Conservation (phyloP, 2,797 vertebrate genomes). For the Sibirionetta formosa region DNA sequence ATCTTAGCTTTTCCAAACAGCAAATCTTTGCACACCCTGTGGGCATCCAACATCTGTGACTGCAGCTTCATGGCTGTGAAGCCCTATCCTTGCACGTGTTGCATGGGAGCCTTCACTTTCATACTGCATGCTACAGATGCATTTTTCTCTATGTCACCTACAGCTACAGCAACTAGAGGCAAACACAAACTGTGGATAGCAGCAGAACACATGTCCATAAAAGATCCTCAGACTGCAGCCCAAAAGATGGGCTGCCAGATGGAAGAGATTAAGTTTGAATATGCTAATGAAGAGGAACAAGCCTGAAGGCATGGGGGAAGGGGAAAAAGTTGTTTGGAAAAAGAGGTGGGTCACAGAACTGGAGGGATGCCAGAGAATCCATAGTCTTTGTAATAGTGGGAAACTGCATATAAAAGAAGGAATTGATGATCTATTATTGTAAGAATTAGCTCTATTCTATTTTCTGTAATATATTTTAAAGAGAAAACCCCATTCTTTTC, state of each 20-base stretch:
- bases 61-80: not conserved
- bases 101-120: not conserved
- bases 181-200: not conserved
- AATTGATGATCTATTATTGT: not conserved
- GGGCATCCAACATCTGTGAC: not conserved
- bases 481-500: not conserved
- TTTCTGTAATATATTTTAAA: not conserved
- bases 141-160: not conserved
- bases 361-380: conserved; percentile 27
- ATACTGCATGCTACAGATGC: not conserved
- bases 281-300: conserved; percentile 45
- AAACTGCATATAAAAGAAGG: not conserved
- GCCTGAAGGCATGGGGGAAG: conserved; percentile 44
- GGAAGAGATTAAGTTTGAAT: conserved; percentile 67
- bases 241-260: conserved; percentile 48
- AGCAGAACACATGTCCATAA: not conserved
- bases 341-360: conserved; percentile 34
- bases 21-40: not conserved
- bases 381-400: not conserved
- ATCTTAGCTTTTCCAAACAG: not conserved
- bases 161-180: not conserved
- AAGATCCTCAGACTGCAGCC: conserved; percentile 5
- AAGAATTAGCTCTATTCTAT: conserved; percentile 1
- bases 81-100: accelerated
- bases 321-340: conserved; percentile 14